phyloP scores from a whole-genome alignment of 1,140 invertebrate species.

The Caenorhabditis tropicalis region DNA sequence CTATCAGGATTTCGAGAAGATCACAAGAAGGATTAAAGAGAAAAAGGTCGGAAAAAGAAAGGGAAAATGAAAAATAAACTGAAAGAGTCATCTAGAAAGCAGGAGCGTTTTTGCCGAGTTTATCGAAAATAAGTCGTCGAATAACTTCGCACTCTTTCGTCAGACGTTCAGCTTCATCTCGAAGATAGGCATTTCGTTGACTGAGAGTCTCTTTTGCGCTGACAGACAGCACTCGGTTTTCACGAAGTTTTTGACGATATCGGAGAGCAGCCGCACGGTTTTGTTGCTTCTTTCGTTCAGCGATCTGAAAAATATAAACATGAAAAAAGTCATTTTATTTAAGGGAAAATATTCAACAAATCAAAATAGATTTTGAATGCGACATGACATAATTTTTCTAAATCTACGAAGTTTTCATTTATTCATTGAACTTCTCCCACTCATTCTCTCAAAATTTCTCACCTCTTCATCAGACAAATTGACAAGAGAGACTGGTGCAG shows the following conservation, averaged over 20 bases:
- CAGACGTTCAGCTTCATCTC: slow-evolving; percentile 53
- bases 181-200: slow-evolving; percentile 59
- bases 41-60: background rate
- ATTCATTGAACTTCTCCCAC: background rate
- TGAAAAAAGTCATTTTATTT: too few relatives aligned
- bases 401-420: background rate
- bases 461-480: slow-evolving; percentile 49
- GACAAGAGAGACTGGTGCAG: slow-evolving; percentile 45
- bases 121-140: slow-evolving; percentile 58
- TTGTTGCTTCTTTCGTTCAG: slow-evolving; percentile 67
- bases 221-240: background rate
- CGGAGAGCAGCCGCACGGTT: slow-evolving; percentile 67
- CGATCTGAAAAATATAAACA: slow-evolving; percentile 37
- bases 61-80: background rate
- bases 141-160: slow-evolving; percentile 62
- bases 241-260: slow-evolving; percentile 57
- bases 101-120: slow-evolving; percentile 28
- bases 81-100: background rate
- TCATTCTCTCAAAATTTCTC: background rate
- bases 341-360: too few relatives aligned
- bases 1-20: slow-evolving; percentile 3
- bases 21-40: background rate
- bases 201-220: slow-evolving; percentile 57
- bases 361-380: background rate
- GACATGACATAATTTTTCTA: background rate